phyloP scores from a whole-genome alignment of 2,113 vertebrate species.

The Prochilodus magdalenae region DNA sequence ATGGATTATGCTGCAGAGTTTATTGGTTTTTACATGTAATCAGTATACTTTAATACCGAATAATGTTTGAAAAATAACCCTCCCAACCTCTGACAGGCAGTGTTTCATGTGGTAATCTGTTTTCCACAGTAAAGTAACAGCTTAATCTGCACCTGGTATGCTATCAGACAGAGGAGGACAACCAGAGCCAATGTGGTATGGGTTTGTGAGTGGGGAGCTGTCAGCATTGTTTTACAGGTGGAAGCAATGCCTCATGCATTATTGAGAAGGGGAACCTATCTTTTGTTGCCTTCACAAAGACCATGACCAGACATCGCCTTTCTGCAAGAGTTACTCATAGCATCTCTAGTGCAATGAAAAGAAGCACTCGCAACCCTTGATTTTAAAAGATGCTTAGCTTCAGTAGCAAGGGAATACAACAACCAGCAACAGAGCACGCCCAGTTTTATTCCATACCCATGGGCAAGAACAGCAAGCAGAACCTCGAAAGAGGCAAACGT shows the following conservation, averaged over 20 bases:
- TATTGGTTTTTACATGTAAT: too few relatives aligned
- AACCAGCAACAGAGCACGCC: neutral
- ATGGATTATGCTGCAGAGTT: too few relatives aligned
- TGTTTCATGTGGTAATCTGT: neutral
- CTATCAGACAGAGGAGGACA: conserved; percentile 36
- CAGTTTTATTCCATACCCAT: neutral
- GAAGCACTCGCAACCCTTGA: neutral
- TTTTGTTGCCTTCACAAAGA: conserved; percentile 34
- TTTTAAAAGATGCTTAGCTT: neutral
- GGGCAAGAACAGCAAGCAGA: neutral
- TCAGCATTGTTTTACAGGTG: conserved; percentile 29
- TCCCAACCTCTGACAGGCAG: neutral
- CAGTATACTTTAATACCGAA: too few relatives aligned
- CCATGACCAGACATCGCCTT: conserved; percentile 23
- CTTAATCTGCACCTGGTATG: conserved; percentile 34
- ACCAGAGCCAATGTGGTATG: neutral
- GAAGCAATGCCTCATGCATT: conserved; percentile 42
- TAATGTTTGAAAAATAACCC: too few relatives aligned
- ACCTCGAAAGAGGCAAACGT: neutral
- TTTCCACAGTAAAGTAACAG: conserved; percentile 1
- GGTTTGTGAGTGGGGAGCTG: conserved; percentile 30
- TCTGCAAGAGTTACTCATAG: neutral
- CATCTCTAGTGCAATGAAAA: neutral
- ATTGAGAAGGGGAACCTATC: conserved; percentile 12
- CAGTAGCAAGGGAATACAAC: neutral